A percentile compares a stretch with the other conserved stretches of the same genome.
Conservation (phyloP, 2,888 invertebrate species). For the Pseudanteris insignis region DNA sequence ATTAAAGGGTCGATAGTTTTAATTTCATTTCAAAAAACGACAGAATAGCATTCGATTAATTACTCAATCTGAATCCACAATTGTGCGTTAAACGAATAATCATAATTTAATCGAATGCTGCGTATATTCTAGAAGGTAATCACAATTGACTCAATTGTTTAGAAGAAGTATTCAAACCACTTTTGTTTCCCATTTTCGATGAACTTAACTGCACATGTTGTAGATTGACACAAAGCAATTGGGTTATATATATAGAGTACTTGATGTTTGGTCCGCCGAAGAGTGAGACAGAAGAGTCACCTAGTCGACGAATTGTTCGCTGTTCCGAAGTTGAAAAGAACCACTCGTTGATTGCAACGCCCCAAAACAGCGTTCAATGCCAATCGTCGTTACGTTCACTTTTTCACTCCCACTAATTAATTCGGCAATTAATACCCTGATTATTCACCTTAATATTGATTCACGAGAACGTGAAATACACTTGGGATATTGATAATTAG, state of each 20-base stretch:
- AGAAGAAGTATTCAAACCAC: conserved; percentile 5
- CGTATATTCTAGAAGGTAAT: conserved; percentile 11
- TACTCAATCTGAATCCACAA: neutral
- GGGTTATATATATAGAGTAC: no score
- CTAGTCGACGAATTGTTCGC: conserved; percentile 10
- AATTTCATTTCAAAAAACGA: no score
- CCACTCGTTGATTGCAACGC: conserved; percentile 33
- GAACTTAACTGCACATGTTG: conserved; percentile 16
- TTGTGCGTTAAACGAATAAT: neutral
- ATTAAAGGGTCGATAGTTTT: neutral
- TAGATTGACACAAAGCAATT: no score
- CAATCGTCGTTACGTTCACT: conserved; percentile 17
- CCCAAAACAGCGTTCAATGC: conserved; percentile 20
- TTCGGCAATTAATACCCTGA: conserved; percentile 20
- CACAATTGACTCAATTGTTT: conserved; percentile 21
- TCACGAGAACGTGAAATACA: conserved; percentile 16
- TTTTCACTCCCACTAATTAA: conserved; percentile 28
- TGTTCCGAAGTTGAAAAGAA: conserved; percentile 28
- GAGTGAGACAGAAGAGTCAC: conserved; percentile 30
- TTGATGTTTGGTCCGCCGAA: conserved; percentile 22
- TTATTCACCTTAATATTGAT: conserved; percentile 17
- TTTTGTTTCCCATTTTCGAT: conserved; percentile 24
- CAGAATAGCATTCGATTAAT: conserved; percentile 2
- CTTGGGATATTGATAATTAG: no score
- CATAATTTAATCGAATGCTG: conserved; percentile 10